Evolutionary conservation across 2,113 vertebrate genomes (phyloP).

Genomic region (Peromyscus leucopus): DNA sequence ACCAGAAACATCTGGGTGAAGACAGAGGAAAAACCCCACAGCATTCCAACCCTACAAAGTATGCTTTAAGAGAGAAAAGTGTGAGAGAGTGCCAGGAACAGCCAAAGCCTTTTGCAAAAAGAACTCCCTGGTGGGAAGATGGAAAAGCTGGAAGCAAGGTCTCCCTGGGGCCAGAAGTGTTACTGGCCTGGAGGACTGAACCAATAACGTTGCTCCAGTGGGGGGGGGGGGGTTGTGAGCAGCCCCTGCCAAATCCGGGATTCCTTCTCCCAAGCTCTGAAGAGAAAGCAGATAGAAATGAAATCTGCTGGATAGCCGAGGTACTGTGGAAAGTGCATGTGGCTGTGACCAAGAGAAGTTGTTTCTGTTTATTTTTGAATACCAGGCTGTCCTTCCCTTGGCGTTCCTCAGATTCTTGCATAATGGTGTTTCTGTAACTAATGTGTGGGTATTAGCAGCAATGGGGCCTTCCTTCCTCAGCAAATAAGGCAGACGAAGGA

Average conservation of each 20-base stretch:
- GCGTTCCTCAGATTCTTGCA: constrained; percentile 57
- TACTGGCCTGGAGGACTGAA: constrained; percentile 75
- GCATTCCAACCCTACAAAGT: constrained; percentile 70
- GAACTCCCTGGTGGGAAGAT: constrained; percentile 77
- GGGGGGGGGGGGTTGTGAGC: constrained; percentile 55
- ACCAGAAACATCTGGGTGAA: constrained; percentile 78
- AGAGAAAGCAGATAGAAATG: constrained; percentile 67
- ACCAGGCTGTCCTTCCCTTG: constrained; percentile 33
- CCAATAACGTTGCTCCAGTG: constrained; percentile 1
- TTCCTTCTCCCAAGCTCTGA: constrained; percentile 57
- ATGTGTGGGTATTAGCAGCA: background rate
- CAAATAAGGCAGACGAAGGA: constrained; percentile 14
- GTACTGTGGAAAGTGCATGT: constrained; percentile 51
- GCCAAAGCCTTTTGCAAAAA: constrained; percentile 74
- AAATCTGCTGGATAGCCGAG: constrained; percentile 37
- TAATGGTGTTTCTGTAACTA: constrained; percentile 57
- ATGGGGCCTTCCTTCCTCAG: background rate
- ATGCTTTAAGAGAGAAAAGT: constrained; percentile 61
- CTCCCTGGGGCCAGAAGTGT: constrained; percentile 80
- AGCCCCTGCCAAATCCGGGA: constrained; percentile 43
- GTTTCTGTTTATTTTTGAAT: constrained; percentile 62
- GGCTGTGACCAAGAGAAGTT: constrained; percentile 39
- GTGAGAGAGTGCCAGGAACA: constrained; percentile 62
- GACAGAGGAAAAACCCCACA: background rate
- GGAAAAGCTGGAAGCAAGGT: constrained; percentile 75